Percentiles rank a stretch among this genome's conserved stretches.
Evolutionary conservation across 2,797 vertebrate species (phyloP).

Genomic region (Rachycentron canadum): DNA sequence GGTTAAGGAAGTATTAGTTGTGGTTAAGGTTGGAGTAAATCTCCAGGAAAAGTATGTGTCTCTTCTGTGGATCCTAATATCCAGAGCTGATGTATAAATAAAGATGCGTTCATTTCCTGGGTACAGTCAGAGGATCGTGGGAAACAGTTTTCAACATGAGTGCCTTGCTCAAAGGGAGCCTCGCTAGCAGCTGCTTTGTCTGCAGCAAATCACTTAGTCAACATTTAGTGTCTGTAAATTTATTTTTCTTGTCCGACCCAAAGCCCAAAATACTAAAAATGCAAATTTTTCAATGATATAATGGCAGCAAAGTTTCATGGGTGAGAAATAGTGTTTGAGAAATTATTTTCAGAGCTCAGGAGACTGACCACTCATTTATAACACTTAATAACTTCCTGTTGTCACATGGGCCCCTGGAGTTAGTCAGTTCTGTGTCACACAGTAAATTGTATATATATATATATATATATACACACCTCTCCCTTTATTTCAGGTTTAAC

Average conservation of each 20-base stretch:
- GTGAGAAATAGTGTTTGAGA: not conserved
- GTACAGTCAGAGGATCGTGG: conserved; percentile 16
- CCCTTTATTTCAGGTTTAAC: conserved; percentile 85
- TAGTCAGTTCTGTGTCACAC: not conserved
- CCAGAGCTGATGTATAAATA: conserved; percentile 35
- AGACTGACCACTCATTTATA: no score
- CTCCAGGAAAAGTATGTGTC: no score
- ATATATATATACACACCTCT: not conserved
- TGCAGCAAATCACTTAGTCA: not conserved
- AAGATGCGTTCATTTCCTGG: conserved; percentile 22
- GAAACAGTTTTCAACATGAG: not conserved
- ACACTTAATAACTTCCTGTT: not conserved
- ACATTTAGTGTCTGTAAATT: not conserved
- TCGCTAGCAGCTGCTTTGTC: conserved; percentile 15
- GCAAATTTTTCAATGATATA: not conserved
- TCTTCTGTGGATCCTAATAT: not conserved
- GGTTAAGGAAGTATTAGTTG: no score
- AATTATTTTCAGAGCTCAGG: not conserved
- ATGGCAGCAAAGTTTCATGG: not conserved
- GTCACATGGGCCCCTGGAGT: not conserved
- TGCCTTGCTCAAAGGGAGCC: conserved; percentile 29
- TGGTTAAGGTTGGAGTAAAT: no score
- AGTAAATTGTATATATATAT: not conserved
- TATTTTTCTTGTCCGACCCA: not conserved
- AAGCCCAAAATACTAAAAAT: not conserved